Base-by-base conservation (phyloP, 2,113 vertebrate genomes). In the Triplophysa rosa region DNA sequence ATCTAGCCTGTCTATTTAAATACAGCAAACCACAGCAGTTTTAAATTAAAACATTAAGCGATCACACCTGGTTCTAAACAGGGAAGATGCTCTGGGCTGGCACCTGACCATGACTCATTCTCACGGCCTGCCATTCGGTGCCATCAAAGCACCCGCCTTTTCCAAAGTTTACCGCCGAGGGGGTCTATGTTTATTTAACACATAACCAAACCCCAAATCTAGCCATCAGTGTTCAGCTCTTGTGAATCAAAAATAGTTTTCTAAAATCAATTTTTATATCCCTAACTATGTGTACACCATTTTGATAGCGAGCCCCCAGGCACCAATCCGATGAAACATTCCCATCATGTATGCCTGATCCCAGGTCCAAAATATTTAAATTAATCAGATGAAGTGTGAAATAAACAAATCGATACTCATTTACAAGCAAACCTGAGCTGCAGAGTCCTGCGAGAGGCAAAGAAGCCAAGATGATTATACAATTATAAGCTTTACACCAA, bases 361-460 rank as follows among this genome's bases (percentile, higher is more conserved):
- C 73, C n/a, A 72, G 42, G 56, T 59, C 63, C 58, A 42, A 84
- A 82, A 86, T 82, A 79, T 87, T 66, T 86, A 81, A 87, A 86
- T 83, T 67, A 70, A 83, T 82, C 83, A 81, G 69, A 80, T 65
- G 67, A 62, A 81, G 52, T 37, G 58, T 49, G 85, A 85, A 86
- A 83, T 78, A 87, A 88, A 86, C 80, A 88, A 90, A 89, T 90
- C 85, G 1, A 90, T 89, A 89, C 84, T 90, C 84, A 89, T 89
- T 90, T 90, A 89, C 82, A 80, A 75, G 82, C 42, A 80, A 29
- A 65, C 71, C 77, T 58, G 82, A 85, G 78, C 26, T 76, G 61
- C 79, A 40, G 70, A 83, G 80, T 82, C 80, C 74, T 70, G 65
- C 2, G 67, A 77, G 73, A 76, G 61, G 59, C 56, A 47, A 2